Evolutionary conservation across 2,113 vertebrate genomes (phyloP).

Genomic region (Gnathonemus longibarbis): DNA sequence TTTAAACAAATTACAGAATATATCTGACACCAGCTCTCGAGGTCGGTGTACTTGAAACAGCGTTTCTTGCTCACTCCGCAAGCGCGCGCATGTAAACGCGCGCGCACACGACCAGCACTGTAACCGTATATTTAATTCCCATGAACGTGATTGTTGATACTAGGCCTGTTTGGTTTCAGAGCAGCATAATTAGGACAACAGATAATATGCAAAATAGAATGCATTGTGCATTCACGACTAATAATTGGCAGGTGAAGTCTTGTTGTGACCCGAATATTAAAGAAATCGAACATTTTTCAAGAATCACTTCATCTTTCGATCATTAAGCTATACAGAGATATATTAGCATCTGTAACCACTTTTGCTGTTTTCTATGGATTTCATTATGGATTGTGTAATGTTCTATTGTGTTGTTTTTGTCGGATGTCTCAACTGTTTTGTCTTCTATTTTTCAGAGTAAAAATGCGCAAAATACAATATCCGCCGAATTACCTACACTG

Average conservation of each 20-base stretch:
- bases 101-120: not conserved
- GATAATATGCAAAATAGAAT: not conserved
- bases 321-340: not conserved
- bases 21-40: not conserved
- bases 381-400: conserved; percentile 21
- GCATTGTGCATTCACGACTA: not conserved
- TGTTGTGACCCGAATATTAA: not conserved
- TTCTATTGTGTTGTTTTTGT: conserved; percentile 37
- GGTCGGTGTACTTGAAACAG: not conserved
- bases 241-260: not conserved
- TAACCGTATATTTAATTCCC: not conserved
- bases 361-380: not conserved
- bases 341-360: not conserved
- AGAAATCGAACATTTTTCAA: not conserved
- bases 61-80: not conserved
- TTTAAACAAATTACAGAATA: not conserved
- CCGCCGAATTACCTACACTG: not conserved
- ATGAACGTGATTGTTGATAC: not conserved
- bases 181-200: not conserved
- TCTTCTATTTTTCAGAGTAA: conserved; percentile 36
- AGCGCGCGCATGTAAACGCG: not conserved
- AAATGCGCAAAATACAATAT: not conserved
- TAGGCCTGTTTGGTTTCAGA: not conserved
- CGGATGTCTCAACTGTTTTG: conserved; percentile 32
- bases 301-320: not conserved